Base-by-base conservation (phyloP, 2,797 vertebrate genomes). In the Chelon labrosus region DNA sequence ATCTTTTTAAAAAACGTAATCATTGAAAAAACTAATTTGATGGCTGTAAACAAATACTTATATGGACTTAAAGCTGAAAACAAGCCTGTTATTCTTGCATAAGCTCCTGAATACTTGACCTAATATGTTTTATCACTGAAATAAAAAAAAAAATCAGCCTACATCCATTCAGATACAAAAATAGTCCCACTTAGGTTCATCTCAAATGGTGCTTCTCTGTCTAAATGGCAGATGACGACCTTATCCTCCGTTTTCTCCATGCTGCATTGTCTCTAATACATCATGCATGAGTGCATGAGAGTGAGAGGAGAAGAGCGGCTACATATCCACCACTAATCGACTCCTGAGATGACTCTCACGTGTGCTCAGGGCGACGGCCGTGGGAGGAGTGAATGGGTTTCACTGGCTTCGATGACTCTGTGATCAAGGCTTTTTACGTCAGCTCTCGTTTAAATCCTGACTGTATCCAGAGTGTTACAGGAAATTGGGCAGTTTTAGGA, bases 201-300 rank as follows among this genome's bases (percentile, higher is more conserved):
- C 55, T 61, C 53, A 19, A 35, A 69, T 25, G 10, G 5, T 5
- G 51, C 52, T 44, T 38, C 60, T 58, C 49, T 25, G 59, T 50
- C 52, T 47, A 49, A 76, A 70, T 31, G 66, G 44, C 46, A 49
- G 39, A 3, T 19, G 62, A 73, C 27, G 60, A 79, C 83, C 73
- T 65, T 44, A 57, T 76, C 77, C 60, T 73, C 17, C 0, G 35
- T 57, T 75, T 73, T 50, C 62, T 56, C 38, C 38, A 11, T 6
- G 53, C 72, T 74, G 75, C 74, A 52, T 54, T 17, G 58, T 55
- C 65, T 76, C 62, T 70, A 39, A 79, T 89, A 19, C 83, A 80
- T 91, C 79, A 91, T 87, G 74, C 52, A 91, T 80, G 46, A 47
- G n/a, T 8, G 31, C 31, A 35, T 8, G 80, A 87, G 77, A 78